Conservation (phyloP, 2,888 invertebrate species). For the Agonopterix subpropinquella region DNA sequence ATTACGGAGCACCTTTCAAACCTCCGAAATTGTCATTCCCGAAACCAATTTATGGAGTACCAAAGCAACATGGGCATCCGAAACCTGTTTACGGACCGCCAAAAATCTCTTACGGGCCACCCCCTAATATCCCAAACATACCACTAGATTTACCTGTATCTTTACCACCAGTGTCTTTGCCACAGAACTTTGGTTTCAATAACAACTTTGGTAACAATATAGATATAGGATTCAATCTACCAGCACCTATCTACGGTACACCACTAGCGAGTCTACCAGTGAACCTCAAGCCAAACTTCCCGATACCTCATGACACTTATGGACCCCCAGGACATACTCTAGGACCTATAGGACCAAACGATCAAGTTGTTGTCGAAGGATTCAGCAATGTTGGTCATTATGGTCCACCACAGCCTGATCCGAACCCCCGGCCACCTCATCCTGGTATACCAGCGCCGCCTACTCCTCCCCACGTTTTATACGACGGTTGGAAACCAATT, state of each 20-base stretch:
- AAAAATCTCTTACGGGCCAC: slow-evolving; percentile 38
- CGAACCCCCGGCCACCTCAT: slow-evolving; percentile 77
- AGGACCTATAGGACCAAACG: slow-evolving; percentile 52
- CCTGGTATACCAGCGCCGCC: slow-evolving; percentile 84
- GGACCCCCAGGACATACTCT: slow-evolving; percentile 63
- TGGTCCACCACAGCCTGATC: slow-evolving; percentile 77
- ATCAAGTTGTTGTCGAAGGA: slow-evolving; percentile 55
- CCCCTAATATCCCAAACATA: slow-evolving; percentile 25
- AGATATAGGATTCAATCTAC: slow-evolving; percentile 46
- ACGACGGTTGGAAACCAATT: slow-evolving; percentile 92
- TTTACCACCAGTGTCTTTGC: slow-evolving; percentile 21
- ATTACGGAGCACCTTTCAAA: slow-evolving; percentile 46
- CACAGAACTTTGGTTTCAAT: slow-evolving; percentile 8
- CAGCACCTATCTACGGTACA: slow-evolving; percentile 62
- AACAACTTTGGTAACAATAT: slow-evolving; percentile 22
- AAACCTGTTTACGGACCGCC: slow-evolving; percentile 55
- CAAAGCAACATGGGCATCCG: slow-evolving; percentile 64
- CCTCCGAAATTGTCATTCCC: slow-evolving; percentile 37
- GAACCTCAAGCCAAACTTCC: slow-evolving; percentile 64
- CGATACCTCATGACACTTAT: slow-evolving; percentile 55
- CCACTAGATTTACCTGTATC: slow-evolving; percentile 19
- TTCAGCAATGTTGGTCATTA: slow-evolving; percentile 57
- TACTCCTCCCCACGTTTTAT: slow-evolving; percentile 83
- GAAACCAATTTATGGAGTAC: slow-evolving; percentile 38
- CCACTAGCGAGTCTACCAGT: slow-evolving; percentile 43